Evolutionary conservation across 2,888 invertebrate genomes (phyloP), one percentile per base, ranked within the genome.

Genomic region (Ennomos fuscantarius): DNA sequence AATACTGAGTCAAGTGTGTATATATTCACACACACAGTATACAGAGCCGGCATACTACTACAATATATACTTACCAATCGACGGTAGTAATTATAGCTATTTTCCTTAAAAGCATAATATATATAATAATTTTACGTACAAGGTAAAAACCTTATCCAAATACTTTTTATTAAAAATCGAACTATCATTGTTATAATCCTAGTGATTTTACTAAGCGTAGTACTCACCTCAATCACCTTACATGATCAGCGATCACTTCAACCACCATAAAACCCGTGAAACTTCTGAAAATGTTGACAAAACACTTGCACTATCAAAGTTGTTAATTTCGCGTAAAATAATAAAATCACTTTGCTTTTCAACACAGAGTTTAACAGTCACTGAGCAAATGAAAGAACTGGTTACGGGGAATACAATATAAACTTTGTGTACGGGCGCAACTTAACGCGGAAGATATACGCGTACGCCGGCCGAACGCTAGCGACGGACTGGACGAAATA

Each of bases 141-240:
- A 35, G 34, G 10, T 34, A 24, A 40, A 49, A 49, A 49, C 48
- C 42, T 48, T 37, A 36, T 3, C 24, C 24, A 6, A 24, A 13
- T 10, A 11, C 44, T 9, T 5, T 13, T 12, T 15, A 40, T 8
- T 12, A 12, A 39, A 11, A 36, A 24, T 5, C 24, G 5, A 24
- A 24, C 24, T 0, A 24, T 24, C 24, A 24, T 5, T 24, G 5
- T 24, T 6, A 2, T 6, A 0, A 24, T 24, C 0, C 0, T 24
- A 0, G 6, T 3, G 0, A 24, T 24, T 24, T 24, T 24, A 24
- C 15, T 36, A 13, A 36, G 11, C 12, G n/a, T 12, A 46, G 8
- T 42, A 47, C 53, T 51, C 34, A 62, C 65, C 53, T 49, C 45
- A 62, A 41, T 39, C 41, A 35, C 42, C 40, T 46, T 45, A 50